Conservation (phyloP, 30 jellyfish, hydroid and myxozoan genomes). For the Euphysa ruthae region DNA sequence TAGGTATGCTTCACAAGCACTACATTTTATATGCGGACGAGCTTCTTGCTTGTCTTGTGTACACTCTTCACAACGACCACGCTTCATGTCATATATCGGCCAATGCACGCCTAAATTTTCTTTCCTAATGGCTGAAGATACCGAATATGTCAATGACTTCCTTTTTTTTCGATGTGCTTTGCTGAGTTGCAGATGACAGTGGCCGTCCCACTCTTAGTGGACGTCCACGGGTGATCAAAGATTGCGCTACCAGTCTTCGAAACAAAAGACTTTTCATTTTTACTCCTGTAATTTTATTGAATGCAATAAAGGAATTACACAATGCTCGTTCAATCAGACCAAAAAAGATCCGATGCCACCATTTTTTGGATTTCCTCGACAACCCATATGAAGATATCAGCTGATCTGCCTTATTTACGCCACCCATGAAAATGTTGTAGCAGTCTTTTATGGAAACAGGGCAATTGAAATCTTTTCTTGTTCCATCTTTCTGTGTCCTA, state of each 20-base stretch:
- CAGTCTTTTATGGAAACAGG: conserved; percentile 50
- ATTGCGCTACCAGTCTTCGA: conserved; percentile 49
- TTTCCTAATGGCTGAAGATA: conserved; percentile 31
- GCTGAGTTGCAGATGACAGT: conserved; percentile 20
- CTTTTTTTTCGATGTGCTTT: conserved; percentile 13
- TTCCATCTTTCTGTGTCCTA: conserved; percentile 33
- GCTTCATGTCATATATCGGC: conserved; percentile 22
- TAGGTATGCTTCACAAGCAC: conserved; percentile 49
- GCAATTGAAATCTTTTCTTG: conserved; percentile 30
- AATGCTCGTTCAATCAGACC: conserved; percentile 38
- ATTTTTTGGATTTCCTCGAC: conserved; percentile 44
- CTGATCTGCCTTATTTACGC: conserved; percentile 62
- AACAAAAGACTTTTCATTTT: conserved; percentile 6
- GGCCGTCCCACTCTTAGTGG: conserved; percentile 63
- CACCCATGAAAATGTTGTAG: conserved; percentile 43
- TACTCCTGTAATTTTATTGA: conserved; percentile 26
- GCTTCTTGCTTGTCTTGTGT: conserved; percentile 30
- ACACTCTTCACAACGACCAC: conserved; percentile 70
- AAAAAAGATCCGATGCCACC: conserved; percentile 64
- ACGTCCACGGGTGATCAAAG: conserved; percentile 39
- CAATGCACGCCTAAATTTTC: conserved; percentile 57
- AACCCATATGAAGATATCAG: conserved; percentile 41
- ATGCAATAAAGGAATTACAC: too few species aligned
- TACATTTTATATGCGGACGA: conserved; percentile 37
- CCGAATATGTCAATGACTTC: conserved; percentile 36